These are phyloP conservation scores for Rhorus exstirpatorius DNA, from an alignment of 2,888 invertebrate genomes.

Conservation along the genomic window DNA sequence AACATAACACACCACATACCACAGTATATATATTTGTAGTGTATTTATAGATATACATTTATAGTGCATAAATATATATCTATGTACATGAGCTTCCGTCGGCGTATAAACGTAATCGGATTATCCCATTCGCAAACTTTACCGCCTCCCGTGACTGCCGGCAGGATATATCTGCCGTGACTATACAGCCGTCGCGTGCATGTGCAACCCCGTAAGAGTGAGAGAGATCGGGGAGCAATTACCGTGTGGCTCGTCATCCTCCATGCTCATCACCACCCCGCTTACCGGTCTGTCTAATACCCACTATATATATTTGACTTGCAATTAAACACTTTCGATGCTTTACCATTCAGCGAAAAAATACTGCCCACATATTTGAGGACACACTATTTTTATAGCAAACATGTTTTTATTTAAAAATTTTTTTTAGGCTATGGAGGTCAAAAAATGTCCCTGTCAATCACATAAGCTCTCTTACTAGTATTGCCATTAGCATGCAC, in stretches of 20 bases:
- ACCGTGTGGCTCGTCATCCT: slow-evolving; percentile 65
- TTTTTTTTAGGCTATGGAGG: neutral
- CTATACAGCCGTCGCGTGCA: slow-evolving; percentile 46
- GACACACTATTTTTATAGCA: neutral
- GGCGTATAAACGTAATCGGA: slow-evolving; percentile 67
- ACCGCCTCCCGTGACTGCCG: slow-evolving; percentile 68
- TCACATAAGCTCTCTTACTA: too few species aligned
- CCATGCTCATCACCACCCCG: slow-evolving; percentile 46
- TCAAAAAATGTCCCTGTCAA: neutral
- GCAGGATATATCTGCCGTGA: slow-evolving; percentile 62
- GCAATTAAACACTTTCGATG: slow-evolving; percentile 47
- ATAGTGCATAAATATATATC: slow-evolving; percentile 13
- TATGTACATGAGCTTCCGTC: slow-evolving; percentile 45
- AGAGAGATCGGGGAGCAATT: slow-evolving; percentile 63
- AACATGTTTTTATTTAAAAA: neutral
- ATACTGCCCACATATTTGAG: neutral
- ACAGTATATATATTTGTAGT: too few species aligned
- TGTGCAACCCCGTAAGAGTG: slow-evolving; percentile 53
- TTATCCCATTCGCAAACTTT: slow-evolving; percentile 70
- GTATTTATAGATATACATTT: neutral
- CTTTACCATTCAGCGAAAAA: slow-evolving; percentile 20
- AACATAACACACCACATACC: too few species aligned
- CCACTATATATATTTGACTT: slow-evolving; percentile 44
- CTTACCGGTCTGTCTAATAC: slow-evolving; percentile 40
- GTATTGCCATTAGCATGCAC: too few species aligned